Percentiles rank a stretch among this genome's conserved stretches.
These are phyloP conservation scores for Hypomesus transpacificus DNA, from an alignment of 2,113 vertebrate genomes.

Conservation along the genomic window DNA sequence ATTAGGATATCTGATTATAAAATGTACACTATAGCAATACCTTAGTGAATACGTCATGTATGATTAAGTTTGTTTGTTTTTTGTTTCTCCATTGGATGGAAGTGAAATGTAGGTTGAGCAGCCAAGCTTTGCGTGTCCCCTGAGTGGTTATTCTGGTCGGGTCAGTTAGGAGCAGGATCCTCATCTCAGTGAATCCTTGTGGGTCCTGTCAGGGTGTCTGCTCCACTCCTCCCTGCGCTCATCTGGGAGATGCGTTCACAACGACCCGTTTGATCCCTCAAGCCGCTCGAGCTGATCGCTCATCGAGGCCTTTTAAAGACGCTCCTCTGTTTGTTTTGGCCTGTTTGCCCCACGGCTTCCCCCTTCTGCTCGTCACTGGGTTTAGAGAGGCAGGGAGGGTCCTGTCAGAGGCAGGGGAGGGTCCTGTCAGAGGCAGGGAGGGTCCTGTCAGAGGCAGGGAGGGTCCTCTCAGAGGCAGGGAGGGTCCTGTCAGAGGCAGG, in stretches of 20 bases:
- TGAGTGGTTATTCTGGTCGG: neutral
- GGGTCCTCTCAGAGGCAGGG: too few relatives aligned
- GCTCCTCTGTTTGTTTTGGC: constrained; percentile 5
- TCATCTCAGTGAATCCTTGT: neutral
- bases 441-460: too few relatives aligned
- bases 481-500: too few relatives aligned
- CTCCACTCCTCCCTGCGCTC: neutral
- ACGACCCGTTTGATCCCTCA: neutral
- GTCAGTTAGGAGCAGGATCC: neutral
- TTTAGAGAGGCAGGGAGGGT: neutral
- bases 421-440: too few relatives aligned
- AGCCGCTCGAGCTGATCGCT: constrained; percentile 7
- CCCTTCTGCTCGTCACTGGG: neutral
- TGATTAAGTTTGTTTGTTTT: too few relatives aligned
- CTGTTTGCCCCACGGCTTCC: neutral
- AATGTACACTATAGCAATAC: too few relatives aligned
- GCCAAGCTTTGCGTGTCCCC: neutral
- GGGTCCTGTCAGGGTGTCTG: neutral
- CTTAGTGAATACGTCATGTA: too few relatives aligned
- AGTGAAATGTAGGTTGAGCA: too few relatives aligned
- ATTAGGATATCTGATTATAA: too few relatives aligned
- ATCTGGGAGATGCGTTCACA: constrained; percentile 7
- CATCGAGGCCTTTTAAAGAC: constrained; percentile 1
- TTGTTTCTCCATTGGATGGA: too few relatives aligned
- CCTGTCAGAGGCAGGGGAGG: neutral